Base-by-base conservation (phyloP, 1,140 invertebrate species). In the Zophobas atratus region DNA sequence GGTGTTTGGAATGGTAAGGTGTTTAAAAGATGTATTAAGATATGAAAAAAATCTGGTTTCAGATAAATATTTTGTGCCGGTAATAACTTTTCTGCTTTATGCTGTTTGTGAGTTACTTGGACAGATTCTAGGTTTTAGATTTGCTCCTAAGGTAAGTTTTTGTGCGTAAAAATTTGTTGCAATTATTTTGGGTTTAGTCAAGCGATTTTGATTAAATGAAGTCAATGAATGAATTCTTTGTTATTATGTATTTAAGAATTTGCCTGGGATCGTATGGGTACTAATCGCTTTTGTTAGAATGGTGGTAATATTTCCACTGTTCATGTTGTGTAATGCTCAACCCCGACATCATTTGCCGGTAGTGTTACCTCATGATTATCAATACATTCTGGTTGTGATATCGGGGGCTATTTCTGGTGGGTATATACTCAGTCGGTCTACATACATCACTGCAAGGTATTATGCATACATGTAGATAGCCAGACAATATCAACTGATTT, bases 61-160 rank as follows among this genome's bases (percentile, higher is more conserved):
- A 57, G 55, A 57, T 57, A 33, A 32, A 32, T 67, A 67, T 33
- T 67, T 67, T 32, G 43, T 67, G 41, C 60, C 60, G 2, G 32
- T 32, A 8, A 67, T 67, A 5, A 67, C 2, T 4, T 67, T 41
- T 20, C 39, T 41, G 39, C 33, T 67, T 1, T 38, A 38, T 20
- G 60, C 36, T n/a, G 6, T 67, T 20, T 43, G 60, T 20, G 39
- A 67, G 41, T 43, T 67, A 20, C 4, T 67, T 32, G 60, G 60
- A 20, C 38, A 39, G 33, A 36, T 20, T 20, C 41, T 67, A 5
- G 38, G 6, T 4, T 67, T 67, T 32, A 67, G 2, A 43, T 67
- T 43, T 3, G 38, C 38, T 43, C 60, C 39, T 32, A 20, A 20
- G 20, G 60, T 67, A 67, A 32, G 60, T 67, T 36, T 20, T 20